Base-by-base conservation (phyloP, 2,113 vertebrate species). In the Verasper variegatus region DNA sequence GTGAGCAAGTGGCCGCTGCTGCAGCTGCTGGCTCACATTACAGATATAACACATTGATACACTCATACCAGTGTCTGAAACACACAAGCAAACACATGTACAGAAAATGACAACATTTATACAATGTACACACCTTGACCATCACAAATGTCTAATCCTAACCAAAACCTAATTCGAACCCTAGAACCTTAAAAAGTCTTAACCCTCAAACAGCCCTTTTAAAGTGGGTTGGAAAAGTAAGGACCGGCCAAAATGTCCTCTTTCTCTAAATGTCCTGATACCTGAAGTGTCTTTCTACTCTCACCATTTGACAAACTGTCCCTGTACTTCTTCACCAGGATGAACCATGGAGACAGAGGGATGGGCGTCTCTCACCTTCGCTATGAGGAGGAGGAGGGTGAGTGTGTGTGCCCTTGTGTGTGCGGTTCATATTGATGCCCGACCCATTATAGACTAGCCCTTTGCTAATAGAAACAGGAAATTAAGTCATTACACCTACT, bases 331-430 rank as follows among this genome's bases (percentile, higher is more conserved):
- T 65, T 8, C n/a, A 12, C 6, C 80, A 95, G 93, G 92, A 96
- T 97, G 96, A 95, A 96, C 66, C 94, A 95, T 52, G 95, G 91
- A 37, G 94, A 95, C 81, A 82, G 94, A 86, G 93, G 94, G 66
- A 68, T 80, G 83, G 90, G 86, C 3, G 77, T 81, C 21, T 91
- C 94, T 20, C 91, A 93, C 14, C 93, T 94, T 83, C 94, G 90
- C 80, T 96, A 96, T 8, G 95, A 96, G 2, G 96, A 96, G 11
- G 95, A 97, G 66, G 96, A 96, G 71, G 96, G 95, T 95, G 80
- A 92, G 95, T 82, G 21, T 60, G 66, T 76, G 49, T 60, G 64
- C 18, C 26, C 23, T 26, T 59, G 26, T 27, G 95, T 80, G 20
- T 59, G 61, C 60, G 57, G 17, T 54, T 64, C 45, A 65, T 57